Evolutionary conservation across 2,888 invertebrate species (phyloP), one percentile per base, ranked within the genome.

Genomic region (Lithosia quadra): DNA sequence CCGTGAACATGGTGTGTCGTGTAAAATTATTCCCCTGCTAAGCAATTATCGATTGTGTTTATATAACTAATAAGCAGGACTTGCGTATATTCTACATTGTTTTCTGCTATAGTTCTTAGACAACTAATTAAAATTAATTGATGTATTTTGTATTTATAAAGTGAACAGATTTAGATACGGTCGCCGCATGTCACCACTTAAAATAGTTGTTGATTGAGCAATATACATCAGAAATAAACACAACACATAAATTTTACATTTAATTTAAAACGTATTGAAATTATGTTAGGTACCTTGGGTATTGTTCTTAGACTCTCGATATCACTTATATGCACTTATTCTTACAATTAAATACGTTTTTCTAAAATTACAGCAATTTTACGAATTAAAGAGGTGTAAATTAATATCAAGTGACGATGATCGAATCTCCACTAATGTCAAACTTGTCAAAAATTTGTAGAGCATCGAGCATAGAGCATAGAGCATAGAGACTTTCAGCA

Each of bases 151-250:
- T 3, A 58, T 34, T 56, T 22, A 33, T 36, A 64, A 57, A 67
- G 28, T 10, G 55, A 70, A 67, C 71, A 74, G 63, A 75, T 75
- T 78, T 71, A 74, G 68, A 67, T 59, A 64, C 66, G 33, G 63
- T 69, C 72, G 76, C 76, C 72, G 69, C 66, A 73, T 76, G 92
- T 92, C 92, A 93, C 86, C 87, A 90, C 90, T 87, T 84, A 92
- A 93, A 93, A 93, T 93, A 93, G 91, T 84, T 56, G 56, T 86
- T 81, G 88, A 87, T 88, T 88, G 83, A 83, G 84, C 82, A 86
- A 86, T 70, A 66, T 61, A 68, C 64, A 65, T 69, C 80, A 72
- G 74, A 80, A 83, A 80, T 84, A 84, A 79, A 81, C 78, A 80
- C 63, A 73, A 72, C 49, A 53, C 11, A 36, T 33, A 53, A 39